phyloP scores from a whole-genome alignment of 2,888 invertebrate genomes.

The Monoplex corrugatus region DNA sequence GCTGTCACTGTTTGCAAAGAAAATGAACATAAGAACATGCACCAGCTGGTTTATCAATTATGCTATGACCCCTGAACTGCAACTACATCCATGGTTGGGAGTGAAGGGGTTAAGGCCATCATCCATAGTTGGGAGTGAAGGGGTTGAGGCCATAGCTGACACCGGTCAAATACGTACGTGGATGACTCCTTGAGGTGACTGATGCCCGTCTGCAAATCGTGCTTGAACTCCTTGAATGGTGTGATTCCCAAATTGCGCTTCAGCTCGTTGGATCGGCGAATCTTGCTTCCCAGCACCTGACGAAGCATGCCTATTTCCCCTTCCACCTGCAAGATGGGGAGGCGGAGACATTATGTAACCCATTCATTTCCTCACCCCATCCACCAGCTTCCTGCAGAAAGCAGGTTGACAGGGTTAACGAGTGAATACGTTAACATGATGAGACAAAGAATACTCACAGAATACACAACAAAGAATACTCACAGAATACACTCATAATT shows the following conservation, averaged over 20 bases:
- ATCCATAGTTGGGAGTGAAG: too few relatives aligned
- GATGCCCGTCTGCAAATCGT: conserved; percentile 96
- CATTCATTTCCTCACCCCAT: not conserved
- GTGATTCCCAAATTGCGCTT: conserved; percentile 98
- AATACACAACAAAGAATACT: too few relatives aligned
- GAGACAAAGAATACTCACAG: too few relatives aligned
- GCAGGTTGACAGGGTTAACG: not conserved
- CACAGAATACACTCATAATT: too few relatives aligned
- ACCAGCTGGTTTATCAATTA: too few relatives aligned
- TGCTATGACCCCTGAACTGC: too few relatives aligned
- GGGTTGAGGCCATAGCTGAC: too few relatives aligned
- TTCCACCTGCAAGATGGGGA: conserved; percentile 86
- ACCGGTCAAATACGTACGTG: conserved; percentile 90
- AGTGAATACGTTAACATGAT: too few relatives aligned
- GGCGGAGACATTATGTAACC: not conserved
- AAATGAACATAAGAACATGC: too few relatives aligned
- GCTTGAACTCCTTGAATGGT: conserved; percentile 97
- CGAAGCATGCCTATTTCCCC: conserved; percentile 98
- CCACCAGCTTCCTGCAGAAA: not conserved
- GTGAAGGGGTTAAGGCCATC: too few relatives aligned
- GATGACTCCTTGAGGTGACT: conserved; percentile 97
- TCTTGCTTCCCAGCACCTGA: conserved; percentile 95
- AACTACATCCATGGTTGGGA: too few relatives aligned
- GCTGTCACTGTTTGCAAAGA: too few relatives aligned
- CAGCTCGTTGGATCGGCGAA: conserved; percentile 88